A percentile compares a stretch with the other conserved stretches of the same genome.
Conservation (phyloP, 2,888 invertebrate genomes). For the Rhagonycha fulva region DNA sequence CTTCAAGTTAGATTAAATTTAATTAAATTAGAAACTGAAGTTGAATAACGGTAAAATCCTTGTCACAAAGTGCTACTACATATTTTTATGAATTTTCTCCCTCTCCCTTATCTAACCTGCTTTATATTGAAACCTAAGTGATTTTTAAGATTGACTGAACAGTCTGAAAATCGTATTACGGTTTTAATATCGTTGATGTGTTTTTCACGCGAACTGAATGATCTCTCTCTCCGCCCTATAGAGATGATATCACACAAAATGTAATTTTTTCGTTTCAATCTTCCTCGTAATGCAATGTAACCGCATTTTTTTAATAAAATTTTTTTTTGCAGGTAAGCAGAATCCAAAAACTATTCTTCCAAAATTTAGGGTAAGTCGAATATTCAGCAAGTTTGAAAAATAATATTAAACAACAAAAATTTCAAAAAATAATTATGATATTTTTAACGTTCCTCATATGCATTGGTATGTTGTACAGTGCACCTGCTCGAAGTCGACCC, state of each 20-base stretch:
- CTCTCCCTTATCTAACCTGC: background rate
- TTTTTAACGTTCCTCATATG: background rate
- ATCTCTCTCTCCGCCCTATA: background rate
- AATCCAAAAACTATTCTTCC: background rate
- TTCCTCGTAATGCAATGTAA: background rate
- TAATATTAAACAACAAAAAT: background rate
- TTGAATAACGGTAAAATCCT: background rate
- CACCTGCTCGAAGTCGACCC: background rate
- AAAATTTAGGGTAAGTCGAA: background rate
- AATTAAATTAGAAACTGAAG: background rate
- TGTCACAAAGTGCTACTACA: background rate
- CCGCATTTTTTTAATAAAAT: background rate
- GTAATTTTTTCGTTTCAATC: background rate
- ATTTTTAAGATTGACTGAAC: background rate
- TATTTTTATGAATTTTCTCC: background rate
- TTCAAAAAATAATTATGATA: background rate
- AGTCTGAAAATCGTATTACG: background rate
- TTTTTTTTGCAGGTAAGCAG: background rate
- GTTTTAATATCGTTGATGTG: background rate
- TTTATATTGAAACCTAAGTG: background rate
- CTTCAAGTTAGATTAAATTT: background rate
- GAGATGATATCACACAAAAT: background rate
- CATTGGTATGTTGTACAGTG: background rate
- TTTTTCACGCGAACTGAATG: background rate
- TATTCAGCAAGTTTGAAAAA: background rate